Evolutionary conservation across 1,140 invertebrate genomes (phyloP).

Genomic region (Dolichoris vasculosae): DNA sequence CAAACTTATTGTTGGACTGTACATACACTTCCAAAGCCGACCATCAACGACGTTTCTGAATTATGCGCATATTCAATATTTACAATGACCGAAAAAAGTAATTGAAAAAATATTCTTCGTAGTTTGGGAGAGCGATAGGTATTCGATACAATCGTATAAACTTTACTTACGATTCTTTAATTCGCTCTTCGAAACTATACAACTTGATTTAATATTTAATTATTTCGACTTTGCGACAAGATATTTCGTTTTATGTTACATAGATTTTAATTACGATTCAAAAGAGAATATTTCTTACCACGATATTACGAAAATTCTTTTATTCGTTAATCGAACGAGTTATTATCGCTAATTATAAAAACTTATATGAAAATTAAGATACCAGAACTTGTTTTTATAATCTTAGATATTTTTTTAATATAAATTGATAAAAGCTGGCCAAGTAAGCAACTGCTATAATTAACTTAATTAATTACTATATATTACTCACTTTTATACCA

Average conservation of each 20-base stretch:
- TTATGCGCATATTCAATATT: conserved; percentile 40
- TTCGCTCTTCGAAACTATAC: background rate
- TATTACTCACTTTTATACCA: no score
- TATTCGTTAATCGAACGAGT: background rate
- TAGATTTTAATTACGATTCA: background rate
- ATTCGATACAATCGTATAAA: background rate
- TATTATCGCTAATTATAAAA: background rate
- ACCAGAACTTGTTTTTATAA: background rate
- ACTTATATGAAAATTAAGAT: background rate
- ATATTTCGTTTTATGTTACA: background rate
- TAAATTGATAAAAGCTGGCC: background rate
- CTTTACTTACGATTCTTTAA: background rate
- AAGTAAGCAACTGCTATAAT: background rate
- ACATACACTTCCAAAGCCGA: background rate
- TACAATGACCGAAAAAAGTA: conserved; percentile 25
- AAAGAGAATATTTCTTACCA: background rate
- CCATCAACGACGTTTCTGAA: conserved; percentile 13
- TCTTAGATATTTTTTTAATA: background rate
- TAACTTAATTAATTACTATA: background rate
- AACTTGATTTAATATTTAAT: conserved; percentile 5
- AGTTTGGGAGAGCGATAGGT: background rate
- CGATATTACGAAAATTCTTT: background rate
- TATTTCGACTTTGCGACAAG: background rate
- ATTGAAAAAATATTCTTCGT: background rate
- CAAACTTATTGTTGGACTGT: conserved; percentile 35